These are phyloP conservation scores for Xiphias gladius DNA, from an alignment of 2,113 vertebrate genomes.

Conservation along the genomic window DNA sequence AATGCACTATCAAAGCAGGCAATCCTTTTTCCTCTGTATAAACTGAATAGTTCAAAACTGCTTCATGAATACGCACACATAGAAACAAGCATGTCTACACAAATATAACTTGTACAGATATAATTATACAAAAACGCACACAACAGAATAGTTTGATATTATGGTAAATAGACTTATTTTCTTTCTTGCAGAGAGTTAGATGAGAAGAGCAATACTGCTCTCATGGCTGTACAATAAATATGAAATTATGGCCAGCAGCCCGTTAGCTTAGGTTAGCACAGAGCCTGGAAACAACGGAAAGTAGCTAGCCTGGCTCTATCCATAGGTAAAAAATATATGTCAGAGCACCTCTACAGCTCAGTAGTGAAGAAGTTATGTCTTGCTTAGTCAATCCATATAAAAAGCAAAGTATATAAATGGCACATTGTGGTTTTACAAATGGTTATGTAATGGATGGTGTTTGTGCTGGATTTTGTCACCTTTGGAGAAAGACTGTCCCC, in stretches of 20 bases:
- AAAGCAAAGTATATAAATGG: not conserved
- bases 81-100: not conserved
- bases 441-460: not conserved
- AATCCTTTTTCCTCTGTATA: conserved; percentile 28
- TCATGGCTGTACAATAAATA: not conserved
- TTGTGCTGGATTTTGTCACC: conserved; percentile 2
- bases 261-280: conserved; percentile 3
- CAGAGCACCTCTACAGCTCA: not conserved
- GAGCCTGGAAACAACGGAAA: not conserved
- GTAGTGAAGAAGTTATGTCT: not conserved
- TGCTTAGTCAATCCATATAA: not conserved
- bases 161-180: not conserved
- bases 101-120: not conserved
- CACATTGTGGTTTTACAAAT: not conserved
- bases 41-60: conserved; percentile 21
- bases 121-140: not conserved
- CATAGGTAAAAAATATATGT: not conserved
- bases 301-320: not conserved
- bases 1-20: conserved; percentile 51
- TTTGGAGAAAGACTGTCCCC: not conserved
- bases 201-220: not conserved
- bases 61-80: not conserved
- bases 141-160: not conserved
- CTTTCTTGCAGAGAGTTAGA: not conserved
- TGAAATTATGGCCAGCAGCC: not conserved